phyloP scores from a whole-genome alignment of 1,140 invertebrate genomes.

The Centruroides sculpturatus region DNA sequence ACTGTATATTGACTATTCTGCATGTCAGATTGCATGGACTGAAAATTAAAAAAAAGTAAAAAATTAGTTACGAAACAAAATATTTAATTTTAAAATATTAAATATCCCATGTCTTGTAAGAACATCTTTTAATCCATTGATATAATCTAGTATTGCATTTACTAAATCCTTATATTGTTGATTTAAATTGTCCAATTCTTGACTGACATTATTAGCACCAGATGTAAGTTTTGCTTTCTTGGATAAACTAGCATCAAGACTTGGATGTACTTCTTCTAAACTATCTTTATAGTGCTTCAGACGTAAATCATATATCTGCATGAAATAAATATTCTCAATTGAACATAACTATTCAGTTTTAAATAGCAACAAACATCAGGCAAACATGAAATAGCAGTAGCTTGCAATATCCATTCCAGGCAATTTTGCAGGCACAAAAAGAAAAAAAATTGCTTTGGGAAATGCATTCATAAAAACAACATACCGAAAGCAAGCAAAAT shows the following conservation, averaged over 20 bases:
- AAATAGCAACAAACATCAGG: too few species aligned
- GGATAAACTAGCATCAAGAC: slow-evolving; percentile 43
- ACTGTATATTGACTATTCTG: slow-evolving; percentile 69
- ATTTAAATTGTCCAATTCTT: slow-evolving; percentile 73
- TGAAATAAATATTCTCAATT: slow-evolving; percentile 9
- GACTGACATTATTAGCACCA: slow-evolving; percentile 63
- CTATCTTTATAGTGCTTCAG: slow-evolving; percentile 77
- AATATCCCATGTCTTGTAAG: slow-evolving; percentile 22
- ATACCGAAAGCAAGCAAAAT: too few species aligned
- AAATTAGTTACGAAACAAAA: too few species aligned
- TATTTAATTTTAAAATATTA: too few species aligned
- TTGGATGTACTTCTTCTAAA: slow-evolving; percentile 71
- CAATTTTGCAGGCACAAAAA: too few species aligned
- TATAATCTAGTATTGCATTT: slow-evolving; percentile 50
- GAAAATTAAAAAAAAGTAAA: slow-evolving; percentile 20
- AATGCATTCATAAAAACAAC: too few species aligned
- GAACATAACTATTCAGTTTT: not conserved
- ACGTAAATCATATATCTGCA: slow-evolving; percentile 72
- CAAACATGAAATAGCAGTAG: too few species aligned
- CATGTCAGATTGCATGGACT: slow-evolving; percentile 48
- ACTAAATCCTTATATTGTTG: slow-evolving; percentile 54
- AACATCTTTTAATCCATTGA: slow-evolving; percentile 40
- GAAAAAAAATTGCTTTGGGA: too few species aligned
- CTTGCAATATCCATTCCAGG: too few species aligned
- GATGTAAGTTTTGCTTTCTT: slow-evolving; percentile 27